Evolutionary conservation across 2,797 vertebrate species (phyloP).

Genomic region (Picus viridis): DNA sequence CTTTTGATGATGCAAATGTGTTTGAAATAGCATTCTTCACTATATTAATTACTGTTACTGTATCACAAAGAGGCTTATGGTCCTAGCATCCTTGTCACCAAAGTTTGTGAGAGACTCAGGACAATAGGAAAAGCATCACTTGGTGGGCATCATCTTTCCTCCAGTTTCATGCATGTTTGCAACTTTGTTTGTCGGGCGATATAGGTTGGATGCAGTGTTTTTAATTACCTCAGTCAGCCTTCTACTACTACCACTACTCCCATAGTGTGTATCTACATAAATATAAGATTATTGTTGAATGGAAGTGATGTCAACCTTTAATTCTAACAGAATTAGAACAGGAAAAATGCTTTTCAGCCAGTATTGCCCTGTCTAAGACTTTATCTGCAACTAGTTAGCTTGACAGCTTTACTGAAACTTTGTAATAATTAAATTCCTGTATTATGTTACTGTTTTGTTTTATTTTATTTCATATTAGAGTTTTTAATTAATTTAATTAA

Average conservation of each 20-base stretch:
- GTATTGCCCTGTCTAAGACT: constrained; percentile 23
- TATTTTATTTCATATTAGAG: constrained; percentile 58
- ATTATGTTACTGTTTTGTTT: constrained; percentile 42
- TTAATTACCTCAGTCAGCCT: background rate
- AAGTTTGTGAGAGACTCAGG: background rate
- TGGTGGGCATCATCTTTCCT: background rate
- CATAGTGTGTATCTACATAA: background rate
- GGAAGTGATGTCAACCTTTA: background rate
- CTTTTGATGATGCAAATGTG: background rate
- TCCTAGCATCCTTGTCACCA: background rate
- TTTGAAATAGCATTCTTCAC: background rate
- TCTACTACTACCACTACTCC: background rate
- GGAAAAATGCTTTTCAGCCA: constrained; percentile 46
- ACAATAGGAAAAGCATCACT: background rate
- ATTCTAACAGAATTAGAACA: constrained; percentile 41
- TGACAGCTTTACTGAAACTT: constrained; percentile 42
- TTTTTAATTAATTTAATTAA: constrained; percentile 62
- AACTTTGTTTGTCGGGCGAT: background rate
- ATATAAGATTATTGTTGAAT: constrained; percentile 17
- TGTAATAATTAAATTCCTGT: constrained; percentile 47
- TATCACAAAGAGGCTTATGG: background rate
- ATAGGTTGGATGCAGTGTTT: background rate
- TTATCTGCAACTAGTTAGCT: constrained; percentile 35
- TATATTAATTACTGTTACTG: background rate
- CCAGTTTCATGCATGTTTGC: background rate